Conservation (phyloP, 1,140 invertebrate genomes). For the Aporrectodea caliginosa region DNA sequence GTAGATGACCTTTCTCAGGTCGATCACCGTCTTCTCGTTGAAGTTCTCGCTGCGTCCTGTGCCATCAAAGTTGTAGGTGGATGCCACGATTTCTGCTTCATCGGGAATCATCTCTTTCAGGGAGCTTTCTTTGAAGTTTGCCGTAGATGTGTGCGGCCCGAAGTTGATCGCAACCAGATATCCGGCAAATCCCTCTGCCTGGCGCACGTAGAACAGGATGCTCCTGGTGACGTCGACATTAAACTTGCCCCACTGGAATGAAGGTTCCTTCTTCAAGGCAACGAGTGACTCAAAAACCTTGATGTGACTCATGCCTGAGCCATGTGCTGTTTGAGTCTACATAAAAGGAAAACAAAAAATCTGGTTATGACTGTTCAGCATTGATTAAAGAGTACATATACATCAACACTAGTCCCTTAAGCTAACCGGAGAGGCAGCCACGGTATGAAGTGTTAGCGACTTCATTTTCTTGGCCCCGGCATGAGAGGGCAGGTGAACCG, state of each 20-base stretch:
- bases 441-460: no score
- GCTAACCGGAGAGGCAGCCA: no score
- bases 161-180: conserved; percentile 48
- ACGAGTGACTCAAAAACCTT: conserved; percentile 45
- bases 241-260: conserved; percentile 50
- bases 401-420: no score
- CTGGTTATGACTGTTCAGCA: no score
- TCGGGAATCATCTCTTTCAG: conserved; percentile 5
- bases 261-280: conserved; percentile 45
- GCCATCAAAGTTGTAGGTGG: conserved; percentile 31
- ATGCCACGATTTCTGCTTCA: conserved; percentile 21
- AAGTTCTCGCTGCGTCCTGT: conserved; percentile 17
- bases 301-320: conserved; percentile 29
- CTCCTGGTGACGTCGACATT: conserved; percentile 35
- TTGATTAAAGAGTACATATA: no score
- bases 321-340: conserved; percentile 42
- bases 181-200: conserved; percentile 46
- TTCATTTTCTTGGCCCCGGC: no score
- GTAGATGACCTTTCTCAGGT: conserved; percentile 15
- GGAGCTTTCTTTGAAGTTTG: conserved; percentile 39
- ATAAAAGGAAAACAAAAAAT: no score
- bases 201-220: conserved; percentile 45
- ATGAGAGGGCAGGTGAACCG: no score
- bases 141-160: conserved; percentile 32
- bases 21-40: conserved; percentile 9